Base-by-base conservation (phyloP, 2,888 invertebrate genomes). In the Galerucella pusilla region DNA sequence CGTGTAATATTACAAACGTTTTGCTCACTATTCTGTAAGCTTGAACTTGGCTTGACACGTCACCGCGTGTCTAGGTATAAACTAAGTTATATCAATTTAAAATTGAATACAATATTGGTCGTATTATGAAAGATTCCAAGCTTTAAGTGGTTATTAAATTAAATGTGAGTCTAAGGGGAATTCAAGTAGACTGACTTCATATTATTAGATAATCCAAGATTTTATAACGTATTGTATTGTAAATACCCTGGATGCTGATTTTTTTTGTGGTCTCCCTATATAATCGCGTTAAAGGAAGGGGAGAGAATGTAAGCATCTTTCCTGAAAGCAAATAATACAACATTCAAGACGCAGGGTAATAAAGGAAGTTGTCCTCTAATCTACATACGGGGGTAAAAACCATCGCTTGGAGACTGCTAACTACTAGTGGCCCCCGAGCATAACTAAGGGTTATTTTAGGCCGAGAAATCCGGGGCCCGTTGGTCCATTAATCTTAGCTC, bases 401-500 rank as follows among this genome's bases (percentile, higher is more conserved):
- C 80, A 79, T 80, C 78, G 75, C 74, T 71, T 54, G 70, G 75
- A 75, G 74, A 77, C 77, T 79, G 82, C 81, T 78, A 81, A 82
- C 81, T 81, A 80, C 72, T 67, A 72, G 66, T 67, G 49, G 80
- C 84, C 83, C 85, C 81, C 81, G 80, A 82, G 84, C 84, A 84
- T 83, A 85, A 85, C 85, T 85, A 85, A 85, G 86, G 86, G 86
- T 86, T 86, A 85, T 86, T 86, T 86, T 85, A 86, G 85, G 85
- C 84, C 69, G 77, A 77, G 77, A 75, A 85, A 84, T 85, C 84
- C 84, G 77, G 79, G 76, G 67, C 66, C 77, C 72, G 77, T 82
- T 83, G 85, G 83, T 85, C 87, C 87, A 87, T 87, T 87, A 87
- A 87, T 87, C 87, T 87, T 87, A 84, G 86, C 87, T 85, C 86